Evolutionary conservation across 2,797 vertebrate genomes (phyloP), one percentile per base, ranked within the genome.

Genomic region (Chaetophractus vellerosus): DNA sequence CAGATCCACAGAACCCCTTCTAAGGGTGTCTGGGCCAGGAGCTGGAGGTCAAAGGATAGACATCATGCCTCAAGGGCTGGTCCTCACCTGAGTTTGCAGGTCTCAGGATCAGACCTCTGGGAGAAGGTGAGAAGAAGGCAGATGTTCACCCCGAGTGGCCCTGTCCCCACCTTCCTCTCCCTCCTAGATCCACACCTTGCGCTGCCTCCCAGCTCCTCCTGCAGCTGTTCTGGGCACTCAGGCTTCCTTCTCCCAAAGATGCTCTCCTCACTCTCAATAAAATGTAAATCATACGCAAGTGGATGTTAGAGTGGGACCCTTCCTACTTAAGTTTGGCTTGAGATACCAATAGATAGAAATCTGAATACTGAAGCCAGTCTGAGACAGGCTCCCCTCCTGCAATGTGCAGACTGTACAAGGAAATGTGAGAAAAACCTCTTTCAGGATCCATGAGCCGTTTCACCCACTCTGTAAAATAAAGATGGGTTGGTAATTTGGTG

Each of bases 221-320:
- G 2, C 12, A 14, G 24, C 2, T 33, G 2, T 74, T 21, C 23
- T 8, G n/a, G 8, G 18, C n/a, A 14, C 8, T 61, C 2, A 5
- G 66, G 31, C 48, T 83, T 63, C 31, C 45, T 59, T 61, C 78
- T 92, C 78, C 71, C 78, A 83, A 86, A 85, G 33, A 78, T 57
- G 57, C 21, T 63, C 55, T 76, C 23, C 66, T 76, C 28, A n/a
- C 21, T 33, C 59, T 38, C 15, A 1, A 31, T 38, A 75, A 88
- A 36, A 9, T 4, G 7, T 24, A 50, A 18, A 3, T 6, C 1
- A 9, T 1, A 5, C 7, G 4, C 41, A 50, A 57, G 36, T 64
- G 16, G 59, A n/a, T n/a, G 61, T 91, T 33, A 69, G 36, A 68
- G 57, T 2, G 3, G 64, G 45, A 63, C 8, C 69, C 75, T 72